Evolutionary conservation across 2,888 invertebrate genomes (phyloP), one percentile per base, ranked within the genome.

Genomic region (Stenurella melanura): DNA sequence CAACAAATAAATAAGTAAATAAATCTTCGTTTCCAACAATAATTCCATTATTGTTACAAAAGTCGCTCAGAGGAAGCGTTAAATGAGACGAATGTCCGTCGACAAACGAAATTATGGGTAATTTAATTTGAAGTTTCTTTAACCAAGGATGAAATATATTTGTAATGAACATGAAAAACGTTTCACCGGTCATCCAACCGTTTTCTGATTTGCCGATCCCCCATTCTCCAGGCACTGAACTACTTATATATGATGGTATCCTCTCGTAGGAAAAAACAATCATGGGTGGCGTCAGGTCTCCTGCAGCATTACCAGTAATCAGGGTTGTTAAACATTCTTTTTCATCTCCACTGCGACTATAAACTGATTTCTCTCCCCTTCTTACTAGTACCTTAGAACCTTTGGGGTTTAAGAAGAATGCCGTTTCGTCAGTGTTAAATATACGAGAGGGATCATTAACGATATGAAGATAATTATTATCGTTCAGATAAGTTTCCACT

Each of bases 361-460:
- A 83, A 64, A 84, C 82, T 80, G 83, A 84, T 75, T 78, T 83
- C 7, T 64, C 67, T 11, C 83, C 83, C 73, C 80, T 85, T 57
- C 58, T 58, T 30, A 80, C 81, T 56, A 83, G 78, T 58, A 83
- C 83, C 34, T 78, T 75, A 18, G 82, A 82, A 50, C 75, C 82
- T 64, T 74, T 74, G 38, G 82, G 61, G 74, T 83, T 85, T 38
- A 85, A 76, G 64, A 81, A 81, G 78, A 85, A 86, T 57, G 82
- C 82, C 17, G 82, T 81, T 78, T 85, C 85, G 77, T 86, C 84
- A 9, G 82, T 81, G 79, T 85, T 85, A 79, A 80, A 84, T 71
- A 86, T 77, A 56, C 83, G 68, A n/a, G 78, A 74, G 54, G 83
- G 82, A 77, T 85, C 82, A 10, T 79, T 66, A 63, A 84, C 75